Evolutionary conservation across 2,888 invertebrate species (phyloP).

Genomic region (Odontothrips loti): DNA sequence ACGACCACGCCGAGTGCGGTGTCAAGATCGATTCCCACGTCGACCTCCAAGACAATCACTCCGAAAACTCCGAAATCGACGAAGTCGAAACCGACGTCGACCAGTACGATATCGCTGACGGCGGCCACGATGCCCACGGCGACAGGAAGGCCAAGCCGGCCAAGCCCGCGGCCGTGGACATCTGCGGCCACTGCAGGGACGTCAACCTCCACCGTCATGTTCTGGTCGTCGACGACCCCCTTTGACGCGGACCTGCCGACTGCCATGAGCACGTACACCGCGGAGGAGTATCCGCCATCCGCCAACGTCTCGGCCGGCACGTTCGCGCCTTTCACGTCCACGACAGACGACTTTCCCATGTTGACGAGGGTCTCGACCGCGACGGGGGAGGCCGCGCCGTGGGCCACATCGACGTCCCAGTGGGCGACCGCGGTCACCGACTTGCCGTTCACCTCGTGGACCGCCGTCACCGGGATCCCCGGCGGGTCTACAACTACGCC

Average conservation of each 20-base stretch:
- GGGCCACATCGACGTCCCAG: neutral
- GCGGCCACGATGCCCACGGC: conserved; percentile 38
- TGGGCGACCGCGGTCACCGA: neutral
- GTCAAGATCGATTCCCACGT: conserved; percentile 34
- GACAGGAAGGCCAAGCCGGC: conserved; percentile 38
- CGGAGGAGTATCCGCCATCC: conserved; percentile 40
- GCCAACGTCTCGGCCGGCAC: conserved; percentile 7
- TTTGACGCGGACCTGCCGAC: conserved; percentile 33
- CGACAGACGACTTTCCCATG: neutral
- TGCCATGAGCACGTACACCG: conserved; percentile 35
- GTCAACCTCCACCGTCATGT: conserved; percentile 39
- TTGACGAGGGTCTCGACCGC: neutral
- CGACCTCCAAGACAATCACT: conserved; percentile 36
- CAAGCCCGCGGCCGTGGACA: conserved; percentile 38
- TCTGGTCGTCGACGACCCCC: conserved; percentile 40
- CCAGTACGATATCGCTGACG: conserved; percentile 34
- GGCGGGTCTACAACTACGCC: neutral
- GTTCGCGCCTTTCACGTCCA: neutral
- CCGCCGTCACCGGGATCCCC: too few species aligned
- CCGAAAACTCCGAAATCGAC: neutral
- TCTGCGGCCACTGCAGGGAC: conserved; percentile 42
- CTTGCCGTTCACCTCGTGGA: too few species aligned
- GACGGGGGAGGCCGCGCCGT: neutral
- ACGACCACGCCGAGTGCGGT: too few species aligned
- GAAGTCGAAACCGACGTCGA: too few species aligned